A percentile compares a stretch with the other conserved stretches of the same genome.
Conservation (phyloP, 2,113 vertebrate species). For the Hyperoodon ampullatus region DNA sequence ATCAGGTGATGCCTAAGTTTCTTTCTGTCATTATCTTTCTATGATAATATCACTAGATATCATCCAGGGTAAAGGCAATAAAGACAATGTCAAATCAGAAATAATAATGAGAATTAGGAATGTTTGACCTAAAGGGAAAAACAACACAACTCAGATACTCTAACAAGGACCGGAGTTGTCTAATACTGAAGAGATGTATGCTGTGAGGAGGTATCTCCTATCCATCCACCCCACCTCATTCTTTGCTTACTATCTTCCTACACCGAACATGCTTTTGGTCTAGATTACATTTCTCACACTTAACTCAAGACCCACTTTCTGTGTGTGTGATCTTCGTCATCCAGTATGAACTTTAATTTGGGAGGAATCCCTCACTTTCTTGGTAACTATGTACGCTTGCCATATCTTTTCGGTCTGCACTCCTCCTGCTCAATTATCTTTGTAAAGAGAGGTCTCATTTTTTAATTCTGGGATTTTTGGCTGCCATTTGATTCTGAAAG, state of each 20-base stretch:
- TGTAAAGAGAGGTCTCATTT: background rate
- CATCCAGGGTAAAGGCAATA: background rate
- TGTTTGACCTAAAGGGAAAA: background rate
- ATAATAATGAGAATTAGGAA: background rate
- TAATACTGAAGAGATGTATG: background rate
- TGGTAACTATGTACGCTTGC: background rate
- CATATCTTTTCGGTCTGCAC: background rate
- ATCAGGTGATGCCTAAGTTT: background rate
- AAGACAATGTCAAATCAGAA: background rate
- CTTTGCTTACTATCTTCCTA: no score
- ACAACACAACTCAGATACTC: background rate
- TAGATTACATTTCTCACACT: background rate
- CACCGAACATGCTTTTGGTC: background rate
- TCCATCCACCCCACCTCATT: background rate
- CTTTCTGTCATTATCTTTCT: background rate
- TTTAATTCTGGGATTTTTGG: background rate
- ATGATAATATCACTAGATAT: background rate
- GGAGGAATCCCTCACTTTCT: background rate
- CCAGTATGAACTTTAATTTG: background rate
- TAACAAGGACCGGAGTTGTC: background rate
- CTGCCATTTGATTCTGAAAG: conserved; percentile 28
- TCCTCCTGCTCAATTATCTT: background rate
- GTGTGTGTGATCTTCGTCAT: background rate
- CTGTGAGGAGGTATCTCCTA: background rate
- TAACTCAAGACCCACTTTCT: background rate